A percentile compares a stretch with the other conserved stretches of the same genome.
These are phyloP conservation scores for Ericerus pela DNA, from an alignment of 1,140 invertebrate species.

Conservation along the genomic window DNA sequence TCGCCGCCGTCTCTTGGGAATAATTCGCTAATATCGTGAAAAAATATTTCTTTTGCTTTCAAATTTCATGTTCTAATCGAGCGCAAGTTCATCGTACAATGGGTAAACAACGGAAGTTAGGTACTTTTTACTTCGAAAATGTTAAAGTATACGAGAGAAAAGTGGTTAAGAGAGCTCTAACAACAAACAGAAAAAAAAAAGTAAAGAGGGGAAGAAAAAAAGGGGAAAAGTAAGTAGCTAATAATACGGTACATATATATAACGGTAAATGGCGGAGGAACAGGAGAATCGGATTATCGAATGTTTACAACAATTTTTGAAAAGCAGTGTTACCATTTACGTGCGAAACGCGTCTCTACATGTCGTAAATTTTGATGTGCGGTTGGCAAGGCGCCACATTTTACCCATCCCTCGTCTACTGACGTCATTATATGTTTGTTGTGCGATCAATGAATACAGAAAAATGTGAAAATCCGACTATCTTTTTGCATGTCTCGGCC, in stretches of 20 bases:
- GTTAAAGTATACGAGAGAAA: too few species aligned
- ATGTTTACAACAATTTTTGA: background rate
- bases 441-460: background rate
- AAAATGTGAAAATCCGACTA: background rate
- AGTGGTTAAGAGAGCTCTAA: too few species aligned
- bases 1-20: too few species aligned
- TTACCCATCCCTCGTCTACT: background rate
- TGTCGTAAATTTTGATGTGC: background rate
- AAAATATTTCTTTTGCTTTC: background rate
- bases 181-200: too few species aligned
- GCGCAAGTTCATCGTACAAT: conserved; percentile 4
- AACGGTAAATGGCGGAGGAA: too few species aligned
- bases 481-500: background rate
- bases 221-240: background rate
- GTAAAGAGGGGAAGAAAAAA: background rate
- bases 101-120: background rate
- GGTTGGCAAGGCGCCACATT: conserved; percentile 5
- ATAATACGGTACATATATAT: too few species aligned
- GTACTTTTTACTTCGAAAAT: too few species aligned
- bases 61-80: background rate
- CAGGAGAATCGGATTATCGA: background rate
- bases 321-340: background rate
- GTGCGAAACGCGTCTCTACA: background rate
- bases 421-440: conserved; percentile 11
- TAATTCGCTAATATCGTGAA: too few species aligned